Percentiles rank a stretch among this genome's conserved stretches.
Conservation (phyloP, 2,888 invertebrate genomes). For the Cataglyphis livida region DNA sequence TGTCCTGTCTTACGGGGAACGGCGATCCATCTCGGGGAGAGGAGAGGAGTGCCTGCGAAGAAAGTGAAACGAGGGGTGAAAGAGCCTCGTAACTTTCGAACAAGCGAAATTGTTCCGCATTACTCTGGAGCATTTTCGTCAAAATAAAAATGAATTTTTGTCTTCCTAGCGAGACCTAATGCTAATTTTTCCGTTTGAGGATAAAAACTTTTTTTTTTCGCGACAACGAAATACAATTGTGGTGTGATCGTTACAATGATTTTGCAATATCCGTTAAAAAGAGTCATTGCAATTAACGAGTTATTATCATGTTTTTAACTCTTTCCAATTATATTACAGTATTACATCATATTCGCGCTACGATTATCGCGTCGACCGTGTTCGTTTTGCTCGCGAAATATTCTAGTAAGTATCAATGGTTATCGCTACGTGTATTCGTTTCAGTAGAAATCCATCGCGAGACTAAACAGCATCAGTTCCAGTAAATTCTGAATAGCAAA, state of each 20-base stretch:
- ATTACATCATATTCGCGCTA: not conserved
- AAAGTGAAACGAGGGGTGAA: constrained; percentile 62
- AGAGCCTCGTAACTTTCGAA: constrained; percentile 54
- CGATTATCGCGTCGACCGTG: not conserved
- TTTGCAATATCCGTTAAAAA: not conserved
- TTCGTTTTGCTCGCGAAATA: not conserved
- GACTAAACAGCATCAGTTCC: constrained; percentile 43
- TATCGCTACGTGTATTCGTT: constrained; percentile 26
- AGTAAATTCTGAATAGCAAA: constrained; percentile 49
- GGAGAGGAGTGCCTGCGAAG: constrained; percentile 42
- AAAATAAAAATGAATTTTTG: constrained; percentile 32
- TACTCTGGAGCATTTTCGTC: constrained; percentile 44
- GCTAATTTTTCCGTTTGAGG: constrained; percentile 5
- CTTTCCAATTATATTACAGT: not conserved
- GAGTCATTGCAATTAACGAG: not conserved
- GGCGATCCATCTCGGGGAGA: constrained; percentile 49
- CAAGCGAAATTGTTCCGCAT: constrained; percentile 37
- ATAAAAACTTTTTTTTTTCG: not conserved
- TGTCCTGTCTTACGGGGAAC: constrained; percentile 63
- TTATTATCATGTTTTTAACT: not conserved
- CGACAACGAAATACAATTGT: not conserved
- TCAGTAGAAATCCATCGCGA: constrained; percentile 32
- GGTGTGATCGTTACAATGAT: not conserved
- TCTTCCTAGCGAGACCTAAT: not conserved
- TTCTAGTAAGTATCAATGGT: not conserved